phyloP scores from a whole-genome alignment of 2,797 vertebrate species.

The Vireo griseus region DNA sequence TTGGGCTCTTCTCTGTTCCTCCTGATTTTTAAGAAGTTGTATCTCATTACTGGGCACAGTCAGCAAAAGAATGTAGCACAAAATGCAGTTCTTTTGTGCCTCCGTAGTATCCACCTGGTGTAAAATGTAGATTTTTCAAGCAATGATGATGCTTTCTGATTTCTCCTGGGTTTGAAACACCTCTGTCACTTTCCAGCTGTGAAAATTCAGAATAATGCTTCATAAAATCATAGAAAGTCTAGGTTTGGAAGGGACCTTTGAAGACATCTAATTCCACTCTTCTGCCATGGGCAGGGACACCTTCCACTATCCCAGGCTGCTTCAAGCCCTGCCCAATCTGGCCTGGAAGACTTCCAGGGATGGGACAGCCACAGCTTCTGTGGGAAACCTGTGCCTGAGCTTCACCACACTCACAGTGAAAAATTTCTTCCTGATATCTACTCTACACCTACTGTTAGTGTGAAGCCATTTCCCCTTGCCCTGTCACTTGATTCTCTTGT shows the following conservation, averaged over 20 bases:
- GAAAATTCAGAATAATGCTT: neutral
- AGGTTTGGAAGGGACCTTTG: neutral
- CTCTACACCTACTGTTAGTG: neutral
- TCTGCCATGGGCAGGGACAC: rapidly evolving
- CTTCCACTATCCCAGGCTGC: rapidly evolving
- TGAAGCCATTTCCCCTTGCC: neutral
- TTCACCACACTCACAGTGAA: neutral
- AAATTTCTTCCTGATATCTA: neutral
- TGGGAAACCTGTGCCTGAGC: neutral
- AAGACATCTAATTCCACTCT: rapidly evolving
- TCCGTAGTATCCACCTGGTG: neutral
- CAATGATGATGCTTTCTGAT: neutral
- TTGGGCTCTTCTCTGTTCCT: neutral
- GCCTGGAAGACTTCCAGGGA: neutral
- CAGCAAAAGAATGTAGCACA: neutral
- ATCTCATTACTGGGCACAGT: neutral
- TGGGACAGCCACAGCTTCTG: neutral
- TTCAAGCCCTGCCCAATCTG: rapidly evolving
- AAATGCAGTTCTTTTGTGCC: neutral
- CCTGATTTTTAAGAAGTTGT: neutral
- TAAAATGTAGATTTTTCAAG: neutral
- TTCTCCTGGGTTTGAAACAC: neutral
- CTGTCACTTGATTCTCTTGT: rapidly evolving
- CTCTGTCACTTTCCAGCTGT: neutral
- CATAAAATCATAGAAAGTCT: neutral